phyloP scores from a whole-genome alignment of 2,888 invertebrate species.

The Odontomyia ornata region DNA sequence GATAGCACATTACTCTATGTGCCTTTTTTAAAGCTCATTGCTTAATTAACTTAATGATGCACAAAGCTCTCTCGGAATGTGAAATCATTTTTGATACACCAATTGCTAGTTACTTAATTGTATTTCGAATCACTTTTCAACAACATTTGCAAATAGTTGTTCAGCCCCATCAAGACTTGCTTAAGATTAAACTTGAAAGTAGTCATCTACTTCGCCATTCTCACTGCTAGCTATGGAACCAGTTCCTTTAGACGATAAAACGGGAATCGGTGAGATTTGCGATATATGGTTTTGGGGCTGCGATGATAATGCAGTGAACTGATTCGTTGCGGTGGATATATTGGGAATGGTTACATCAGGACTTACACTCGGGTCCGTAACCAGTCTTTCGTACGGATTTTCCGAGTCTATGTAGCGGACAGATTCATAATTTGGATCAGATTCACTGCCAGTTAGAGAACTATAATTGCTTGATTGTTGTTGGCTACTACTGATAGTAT shows the following conservation, averaged over 20 bases:
- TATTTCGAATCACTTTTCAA: neutral
- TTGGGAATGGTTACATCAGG: conserved; percentile 49
- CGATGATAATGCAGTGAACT: conserved; percentile 52
- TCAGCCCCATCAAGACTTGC: no score
- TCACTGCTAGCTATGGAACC: conserved; percentile 49
- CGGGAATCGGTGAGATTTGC: conserved; percentile 47
- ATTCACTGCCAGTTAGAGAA: conserved; percentile 80
- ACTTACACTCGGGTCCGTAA: conserved; percentile 59
- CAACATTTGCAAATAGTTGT: no score
- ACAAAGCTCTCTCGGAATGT: no score
- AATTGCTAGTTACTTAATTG: neutral
- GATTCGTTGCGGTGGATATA: conserved; percentile 49
- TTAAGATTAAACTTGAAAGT: conserved; percentile 64
- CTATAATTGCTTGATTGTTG: conserved; percentile 79
- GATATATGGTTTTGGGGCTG: conserved; percentile 47
- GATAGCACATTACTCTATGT: no score
- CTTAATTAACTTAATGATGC: no score
- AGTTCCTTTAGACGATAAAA: conserved; percentile 37
- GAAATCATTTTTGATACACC: no score
- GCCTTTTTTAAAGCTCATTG: no score
- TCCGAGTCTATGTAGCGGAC: conserved; percentile 77
- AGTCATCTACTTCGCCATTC: conserved; percentile 62
- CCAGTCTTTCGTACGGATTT: conserved; percentile 75
- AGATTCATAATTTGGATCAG: conserved; percentile 85
- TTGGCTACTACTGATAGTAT: conserved; percentile 57